Evolutionary conservation across 2,888 invertebrate species (phyloP).

Genomic region (Leptopilina myrica): DNA sequence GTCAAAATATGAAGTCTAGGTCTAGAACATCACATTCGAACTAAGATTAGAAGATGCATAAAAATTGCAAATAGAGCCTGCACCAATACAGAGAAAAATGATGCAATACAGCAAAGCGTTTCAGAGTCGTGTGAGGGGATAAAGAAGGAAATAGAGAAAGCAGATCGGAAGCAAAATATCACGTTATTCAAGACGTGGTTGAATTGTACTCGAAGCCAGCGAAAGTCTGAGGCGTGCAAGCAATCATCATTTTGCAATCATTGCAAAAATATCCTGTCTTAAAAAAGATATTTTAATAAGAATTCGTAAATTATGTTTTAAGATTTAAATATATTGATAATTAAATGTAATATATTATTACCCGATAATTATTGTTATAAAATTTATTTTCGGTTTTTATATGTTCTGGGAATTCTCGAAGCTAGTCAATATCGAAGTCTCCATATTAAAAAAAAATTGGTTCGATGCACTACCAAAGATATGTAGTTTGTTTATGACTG

Average conservation of each 20-base stretch:
- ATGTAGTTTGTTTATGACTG: neutral
- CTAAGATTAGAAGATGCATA: neutral
- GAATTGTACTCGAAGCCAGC: too few species aligned
- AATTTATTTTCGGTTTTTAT: neutral
- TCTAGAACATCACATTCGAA: neutral
- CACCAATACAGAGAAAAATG: neutral
- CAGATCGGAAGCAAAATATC: neutral
- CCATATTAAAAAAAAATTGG: neutral
- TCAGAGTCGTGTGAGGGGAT: neutral
- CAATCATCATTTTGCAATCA: too few species aligned
- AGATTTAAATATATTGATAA: neutral
- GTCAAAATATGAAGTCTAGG: too few species aligned
- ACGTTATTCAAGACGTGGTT: neutral
- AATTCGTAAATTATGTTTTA: neutral
- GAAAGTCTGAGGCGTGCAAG: neutral
- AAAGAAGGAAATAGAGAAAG: neutral
- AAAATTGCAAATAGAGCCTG: neutral
- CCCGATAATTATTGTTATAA: too few species aligned
- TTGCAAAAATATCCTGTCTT: neutral
- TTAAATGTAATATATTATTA: too few species aligned
- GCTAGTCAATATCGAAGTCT: neutral
- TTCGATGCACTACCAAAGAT: neutral
- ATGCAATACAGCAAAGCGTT: neutral
- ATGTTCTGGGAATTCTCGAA: neutral
- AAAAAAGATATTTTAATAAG: neutral